Base-by-base conservation (phyloP, 1,140 invertebrate species). In the Drosophila ambigua region DNA sequence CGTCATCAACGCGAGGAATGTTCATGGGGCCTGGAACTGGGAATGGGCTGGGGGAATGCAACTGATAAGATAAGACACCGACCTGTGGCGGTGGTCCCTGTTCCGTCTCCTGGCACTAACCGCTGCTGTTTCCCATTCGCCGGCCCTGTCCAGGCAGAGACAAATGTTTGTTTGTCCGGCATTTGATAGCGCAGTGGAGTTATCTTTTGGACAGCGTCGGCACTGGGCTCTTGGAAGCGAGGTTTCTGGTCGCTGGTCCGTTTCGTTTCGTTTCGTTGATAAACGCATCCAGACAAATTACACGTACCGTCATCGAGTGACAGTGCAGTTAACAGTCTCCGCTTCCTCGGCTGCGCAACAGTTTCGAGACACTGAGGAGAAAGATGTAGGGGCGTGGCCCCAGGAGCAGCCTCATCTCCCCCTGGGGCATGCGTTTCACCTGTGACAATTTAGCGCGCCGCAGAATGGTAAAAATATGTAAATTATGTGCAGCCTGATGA, bases 401-500 rank as follows among this genome's bases (percentile, higher is more conserved):
- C n/a, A 62, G 44, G 26, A 55, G 26, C 28, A 45, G 46, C 53
- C 31, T 26, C 59, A 61, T 52, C 49, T 51, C 35, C 28, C 13
- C 35, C 35, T 39, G 31, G 31, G 69, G 59, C 62, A 77, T 82
- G 79, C 76, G 64, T 87, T 85, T 87, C 83, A 87, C 83, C 82
- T 87, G 82, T 87, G 82, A 87, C 82, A 87, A 85, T 85, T 77
- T 87, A 55, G 67, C 77, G 76, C 49, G 65, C 64, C 65, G 52
- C n/a, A 23, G 49, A 72, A 72, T 83, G 71, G 59, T 73, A 65
- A 74, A 85, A 88, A 82, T 85, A 87, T 87, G 82, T 72, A 87
- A 87, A 87, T 87, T 48, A 62, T 72, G 58, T 64, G 58, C 60
- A 48, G 59, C 49, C 51, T 60, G 61, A 71, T 67, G 76, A 62